Evolutionary conservation across 2,113 vertebrate species (phyloP), one percentile per base, ranked within the genome.

Genomic region (Shinisaurus crocodilurus): DNA sequence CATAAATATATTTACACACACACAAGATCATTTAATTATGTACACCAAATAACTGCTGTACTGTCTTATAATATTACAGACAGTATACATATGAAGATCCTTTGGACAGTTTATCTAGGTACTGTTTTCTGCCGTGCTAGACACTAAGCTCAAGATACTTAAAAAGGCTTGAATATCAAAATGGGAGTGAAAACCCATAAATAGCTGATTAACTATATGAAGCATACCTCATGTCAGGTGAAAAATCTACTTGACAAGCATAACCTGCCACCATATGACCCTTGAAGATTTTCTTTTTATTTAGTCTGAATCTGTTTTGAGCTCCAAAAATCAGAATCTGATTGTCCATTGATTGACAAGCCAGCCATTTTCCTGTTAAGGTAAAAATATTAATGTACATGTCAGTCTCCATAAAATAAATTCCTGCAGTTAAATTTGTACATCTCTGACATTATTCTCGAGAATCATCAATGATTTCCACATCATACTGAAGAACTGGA

Each of bases 201-300:
- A 0, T 0, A n/a, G 34, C 89, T 93, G 27, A 48, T 70, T 4
- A 34, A 81, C 91, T 20, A 40, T 88, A 74, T 13, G 60, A 89
- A 91, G 88, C 94, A 95, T 97, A 99, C 99, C 99, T 99, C 99
- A 99, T 99, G 89, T 99, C 99, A 91, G 99, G 99, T 40, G 99
- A 99, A 97, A 99, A 99, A 96, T 99, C 99, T 90, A 99, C 99
- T 95, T 99, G 99, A 96, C 99, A 99, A 94, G 99, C 99, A 0
- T 99, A 99, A 29, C 99, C 99, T 43, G 99, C 99, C 90, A 99
- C 99, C 99, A 99, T 99, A 96, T 99, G 99, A 75, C 99, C 99
- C 93, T 99, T 99, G 96, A 99, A 99, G 94, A 99, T 98, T 95
- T 99, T 99, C 97, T 99, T 99, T 97, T 99, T 99, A 97, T 99